These are phyloP conservation scores for Calypte anna DNA, from an alignment of 2,113 vertebrate species.

Conservation along the genomic window DNA sequence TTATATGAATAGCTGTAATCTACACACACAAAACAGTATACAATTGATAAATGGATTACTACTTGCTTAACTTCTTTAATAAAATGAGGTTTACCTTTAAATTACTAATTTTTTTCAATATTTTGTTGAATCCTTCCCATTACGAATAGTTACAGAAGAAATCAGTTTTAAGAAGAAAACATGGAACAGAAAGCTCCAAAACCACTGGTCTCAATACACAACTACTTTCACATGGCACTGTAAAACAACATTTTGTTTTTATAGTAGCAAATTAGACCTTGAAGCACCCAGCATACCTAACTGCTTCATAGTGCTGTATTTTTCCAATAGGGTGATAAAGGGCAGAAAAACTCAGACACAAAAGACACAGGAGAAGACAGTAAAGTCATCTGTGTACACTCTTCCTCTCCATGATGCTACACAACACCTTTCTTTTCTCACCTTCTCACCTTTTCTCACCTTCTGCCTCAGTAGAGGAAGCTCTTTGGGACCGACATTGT, in stretches of 20 bases:
- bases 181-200: not conserved
- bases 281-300: rapidly evolving
- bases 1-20: not conserved
- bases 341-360: not conserved
- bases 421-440: not conserved
- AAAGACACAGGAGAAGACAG: not conserved
- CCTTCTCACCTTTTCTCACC: not conserved
- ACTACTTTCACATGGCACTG: not conserved
- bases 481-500: rapidly evolving
- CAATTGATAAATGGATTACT: not conserved
- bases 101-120: not conserved
- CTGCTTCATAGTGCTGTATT: not conserved
- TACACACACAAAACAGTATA: not conserved
- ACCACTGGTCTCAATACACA: not conserved
- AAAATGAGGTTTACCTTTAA: not conserved
- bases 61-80: not conserved
- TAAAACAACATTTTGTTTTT: not conserved
- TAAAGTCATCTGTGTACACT: rapidly evolving
- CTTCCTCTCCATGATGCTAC: rapidly evolving
- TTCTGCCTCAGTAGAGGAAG: not conserved
- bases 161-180: not conserved
- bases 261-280: too few relatives aligned
- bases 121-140: not conserved
- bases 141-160: not conserved
- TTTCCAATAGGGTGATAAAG: rapidly evolving